Conservation (phyloP, 2,888 invertebrate genomes). For the Ophraella communa region DNA sequence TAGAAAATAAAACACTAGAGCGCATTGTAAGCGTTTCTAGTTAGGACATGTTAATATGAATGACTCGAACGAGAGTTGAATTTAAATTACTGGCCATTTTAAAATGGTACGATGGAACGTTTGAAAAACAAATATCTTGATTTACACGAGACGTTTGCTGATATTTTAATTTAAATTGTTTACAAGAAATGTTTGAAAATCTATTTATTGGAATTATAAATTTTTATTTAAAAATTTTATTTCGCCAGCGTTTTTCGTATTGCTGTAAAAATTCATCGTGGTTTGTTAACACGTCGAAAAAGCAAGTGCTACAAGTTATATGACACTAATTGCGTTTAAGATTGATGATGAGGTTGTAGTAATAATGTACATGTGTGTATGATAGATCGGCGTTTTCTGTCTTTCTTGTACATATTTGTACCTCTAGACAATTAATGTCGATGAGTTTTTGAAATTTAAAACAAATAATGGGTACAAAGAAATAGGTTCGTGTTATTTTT, state of each 20-base stretch:
- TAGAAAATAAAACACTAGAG: not conserved
- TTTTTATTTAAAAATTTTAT: too few relatives aligned
- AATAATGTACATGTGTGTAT: conserved; percentile 18
- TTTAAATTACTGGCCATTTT: not conserved
- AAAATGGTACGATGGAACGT: not conserved
- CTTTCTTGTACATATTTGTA: conserved; percentile 18
- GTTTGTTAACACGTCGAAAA: conserved; percentile 19
- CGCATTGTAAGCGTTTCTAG: not conserved
- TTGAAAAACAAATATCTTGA: not conserved
- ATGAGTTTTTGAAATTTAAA: not conserved
- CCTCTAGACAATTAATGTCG: conserved; percentile 9
- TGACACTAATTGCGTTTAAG: conserved; percentile 23
- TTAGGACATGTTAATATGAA: not conserved
- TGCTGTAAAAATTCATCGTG: not conserved
- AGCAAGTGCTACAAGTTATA: conserved; percentile 5
- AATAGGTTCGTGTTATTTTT: too few relatives aligned
- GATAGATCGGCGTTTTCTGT: conserved; percentile 22
- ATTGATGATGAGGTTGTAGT: conserved; percentile 27
- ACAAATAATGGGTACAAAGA: too few relatives aligned
- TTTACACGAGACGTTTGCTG: too few relatives aligned
- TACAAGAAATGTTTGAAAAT: too few relatives aligned
- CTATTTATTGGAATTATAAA: too few relatives aligned
- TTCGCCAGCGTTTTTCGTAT: not conserved
- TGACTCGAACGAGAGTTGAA: not conserved
- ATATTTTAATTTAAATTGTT: too few relatives aligned